Conservation (phyloP, 2,888 invertebrate genomes). For the Temnothorax rugatulus region DNA sequence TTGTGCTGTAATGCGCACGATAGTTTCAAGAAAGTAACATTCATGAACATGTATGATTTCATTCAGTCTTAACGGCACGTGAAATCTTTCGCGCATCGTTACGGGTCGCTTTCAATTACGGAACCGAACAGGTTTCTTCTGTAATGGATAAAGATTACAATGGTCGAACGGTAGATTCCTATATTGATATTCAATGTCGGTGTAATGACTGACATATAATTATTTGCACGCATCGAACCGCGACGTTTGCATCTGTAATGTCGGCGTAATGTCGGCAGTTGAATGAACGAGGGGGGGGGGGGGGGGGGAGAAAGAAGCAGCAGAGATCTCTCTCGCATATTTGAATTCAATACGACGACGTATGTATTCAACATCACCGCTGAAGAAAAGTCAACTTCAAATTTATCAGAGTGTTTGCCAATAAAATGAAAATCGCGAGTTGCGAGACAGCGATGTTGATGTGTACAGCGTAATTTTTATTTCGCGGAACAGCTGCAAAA, state of each 20-base stretch:
- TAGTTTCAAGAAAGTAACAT: slow-evolving; percentile 50
- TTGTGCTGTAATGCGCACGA: slow-evolving; percentile 42
- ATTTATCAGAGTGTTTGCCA: background rate
- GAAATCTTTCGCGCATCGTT: slow-evolving; percentile 35
- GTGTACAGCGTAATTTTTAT: background rate
- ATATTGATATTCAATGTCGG: slow-evolving; percentile 30
- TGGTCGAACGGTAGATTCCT: slow-evolving; percentile 3
- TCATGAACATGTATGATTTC: slow-evolving; percentile 52
- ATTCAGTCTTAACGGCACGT: slow-evolving; percentile 49
- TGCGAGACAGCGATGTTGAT: background rate
- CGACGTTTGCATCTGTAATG: slow-evolving; percentile 29
- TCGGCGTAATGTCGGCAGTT: slow-evolving; percentile 8
- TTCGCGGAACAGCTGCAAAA: slow-evolving; percentile 11
- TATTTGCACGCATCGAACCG: slow-evolving; percentile 42
- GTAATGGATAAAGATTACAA: slow-evolving; percentile 40
- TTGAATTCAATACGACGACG: background rate
- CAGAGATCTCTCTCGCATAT: background rate
- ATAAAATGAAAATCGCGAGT: slow-evolving; percentile 1
- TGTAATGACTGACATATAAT: slow-evolving; percentile 43
- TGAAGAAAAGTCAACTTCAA: slow-evolving; percentile 11
- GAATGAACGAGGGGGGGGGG: slow-evolving; percentile 9
- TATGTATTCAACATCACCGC: background rate
- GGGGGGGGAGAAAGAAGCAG: background rate
- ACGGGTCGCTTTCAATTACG: slow-evolving; percentile 51
- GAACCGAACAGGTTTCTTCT: slow-evolving; percentile 39